phyloP scores from a whole-genome alignment of 2,797 vertebrate species.

The Naso thynnoides region DNA sequence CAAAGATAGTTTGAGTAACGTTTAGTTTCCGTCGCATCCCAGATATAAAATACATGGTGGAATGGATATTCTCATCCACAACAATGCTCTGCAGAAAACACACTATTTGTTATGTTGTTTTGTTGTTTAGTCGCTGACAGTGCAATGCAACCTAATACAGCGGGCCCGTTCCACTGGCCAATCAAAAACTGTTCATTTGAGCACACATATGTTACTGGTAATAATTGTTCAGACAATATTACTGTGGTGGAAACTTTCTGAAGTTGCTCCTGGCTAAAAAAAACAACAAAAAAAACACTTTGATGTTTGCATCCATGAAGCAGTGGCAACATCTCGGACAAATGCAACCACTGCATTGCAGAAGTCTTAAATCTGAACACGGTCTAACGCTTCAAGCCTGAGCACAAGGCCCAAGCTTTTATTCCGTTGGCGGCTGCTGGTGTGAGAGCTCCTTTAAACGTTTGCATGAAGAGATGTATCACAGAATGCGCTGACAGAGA shows the following conservation, averaged over 20 bases:
- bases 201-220: too few species aligned
- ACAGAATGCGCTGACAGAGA: too few species aligned
- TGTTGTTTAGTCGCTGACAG: too few species aligned
- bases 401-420: background rate
- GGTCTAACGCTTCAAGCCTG: background rate
- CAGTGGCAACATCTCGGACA: background rate
- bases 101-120: too few species aligned
- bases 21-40: constrained; percentile 15
- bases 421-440: background rate
- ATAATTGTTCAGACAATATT: too few species aligned
- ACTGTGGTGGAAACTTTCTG: background rate
- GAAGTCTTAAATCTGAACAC: background rate
- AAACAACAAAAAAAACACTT: background rate
- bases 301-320: background rate
- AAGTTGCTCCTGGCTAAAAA: background rate
- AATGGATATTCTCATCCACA: background rate
- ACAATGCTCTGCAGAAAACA: too few species aligned
- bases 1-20: constrained; percentile 9
- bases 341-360: background rate
- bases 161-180: too few species aligned
- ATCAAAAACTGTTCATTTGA: too few species aligned
- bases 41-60: constrained; percentile 2
- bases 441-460: background rate
- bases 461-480: too few species aligned
- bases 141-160: constrained; percentile 13